Evolutionary conservation across 1,140 invertebrate genomes (phyloP), one percentile per base, ranked within the genome.

Genomic region (Pteromalus puparum): DNA sequence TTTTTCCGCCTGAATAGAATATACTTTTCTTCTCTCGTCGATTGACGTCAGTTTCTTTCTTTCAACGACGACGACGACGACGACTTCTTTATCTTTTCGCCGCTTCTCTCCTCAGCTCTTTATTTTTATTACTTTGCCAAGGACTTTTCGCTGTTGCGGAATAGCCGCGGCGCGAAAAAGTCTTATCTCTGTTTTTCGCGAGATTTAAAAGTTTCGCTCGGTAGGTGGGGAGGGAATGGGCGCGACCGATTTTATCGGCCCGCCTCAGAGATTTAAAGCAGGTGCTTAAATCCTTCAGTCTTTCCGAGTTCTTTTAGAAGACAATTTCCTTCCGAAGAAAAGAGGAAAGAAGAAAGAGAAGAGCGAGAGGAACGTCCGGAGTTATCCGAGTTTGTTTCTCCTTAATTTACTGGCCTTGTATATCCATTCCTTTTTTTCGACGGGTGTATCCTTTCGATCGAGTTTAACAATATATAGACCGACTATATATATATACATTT

Each of bases 241-340:
- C 28, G 68, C 42, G 46, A 67, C 30, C 70, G 77, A 80, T 84
- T 81, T 84, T 81, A 84, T 84, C 77, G 77, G 73, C 18, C 73
- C 77, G 83, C 61, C 28, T 74, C 26, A 21, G 72, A 84, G 68
- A 84, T 84, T 84, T 84, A 84, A 80, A 84, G 83, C 48, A 84
- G 77, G 53, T 81, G 70, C 77, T 84, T 84, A 84, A 84, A 81
- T 84, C 83, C 83, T 75, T 81, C 34, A 68, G 48, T 48, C 83
- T 75, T 75, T 65, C 30, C 76, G 4, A 48, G 18, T 72, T 80
- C 48, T 84, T 75, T 61, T 34, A 53, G 77, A 79, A 74, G 83
- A 84, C 61, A 80, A 81, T 81, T 73, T 68, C 48, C 21, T 42
- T 18, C 6, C 9, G 73, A 75, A 10, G n/a, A 12, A 15, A 67